Base-by-base conservation (phyloP, 2,797 vertebrate genomes). In the Gadopsis bispinosus region DNA sequence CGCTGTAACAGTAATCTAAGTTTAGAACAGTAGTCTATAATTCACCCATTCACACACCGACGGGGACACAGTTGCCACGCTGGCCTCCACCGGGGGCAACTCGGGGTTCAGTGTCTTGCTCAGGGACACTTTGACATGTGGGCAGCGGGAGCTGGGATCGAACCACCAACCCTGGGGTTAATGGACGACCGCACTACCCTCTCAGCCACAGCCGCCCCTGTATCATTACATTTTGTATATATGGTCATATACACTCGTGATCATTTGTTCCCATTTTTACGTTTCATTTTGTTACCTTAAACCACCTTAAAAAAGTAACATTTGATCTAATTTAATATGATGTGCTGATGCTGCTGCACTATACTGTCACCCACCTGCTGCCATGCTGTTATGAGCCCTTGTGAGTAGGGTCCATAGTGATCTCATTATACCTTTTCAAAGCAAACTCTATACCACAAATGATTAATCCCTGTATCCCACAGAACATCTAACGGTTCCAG, bases 371-470 rank as follows among this genome's bases (percentile, higher is more conserved):
- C 45, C 56, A 73, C 68, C 56, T 47, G 31, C 35, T 61, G 17
- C 54, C 47, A n/a, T 73, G 67, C 31, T 43, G 9, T 47, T 56
- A 11, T 48, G 31, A 75, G 51, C 47, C 68, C 59, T 10, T 37
- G 22, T 70, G 54, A 77, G 12, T 19, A 10, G 10, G 10, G 41
- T 77, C 62, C 54, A 16, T 5, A 19, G 61, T 58, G 73, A 51
- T 65, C 82, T 75, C 33, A 75, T 80, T 66, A 73, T 48, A 72
- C 9, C n/a, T 31, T 80, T 83, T 83, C 53, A 77, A 83, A 73
- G 35, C 33, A 50, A 60, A 43, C 53, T 58, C 58, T 48, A 50
- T 37, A n/a, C 50, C 35, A 55, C 6, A 22, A 47, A 33, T 74
- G 5, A 68, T 63, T 29, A 39, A 69, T 75, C 29, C 5, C 20